Conservation (phyloP, 2,888 invertebrate species). For the Tenthredo amoena region DNA sequence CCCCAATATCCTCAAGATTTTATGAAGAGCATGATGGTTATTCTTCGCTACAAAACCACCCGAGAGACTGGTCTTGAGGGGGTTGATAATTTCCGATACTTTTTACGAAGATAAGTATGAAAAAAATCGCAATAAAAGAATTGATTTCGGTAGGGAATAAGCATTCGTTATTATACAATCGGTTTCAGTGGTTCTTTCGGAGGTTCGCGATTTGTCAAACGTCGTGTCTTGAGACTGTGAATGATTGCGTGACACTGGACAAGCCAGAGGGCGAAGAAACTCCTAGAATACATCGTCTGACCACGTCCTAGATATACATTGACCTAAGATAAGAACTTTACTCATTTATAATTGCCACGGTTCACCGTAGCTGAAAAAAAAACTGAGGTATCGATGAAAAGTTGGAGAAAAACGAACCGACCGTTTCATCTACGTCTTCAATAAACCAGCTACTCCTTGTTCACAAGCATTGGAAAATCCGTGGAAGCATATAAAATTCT, state of each 20-base stretch:
- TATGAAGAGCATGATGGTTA: neutral
- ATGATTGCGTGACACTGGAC: slow-evolving; percentile 21
- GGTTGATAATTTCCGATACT: neutral
- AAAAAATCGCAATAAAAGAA: neutral
- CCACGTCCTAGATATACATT: neutral
- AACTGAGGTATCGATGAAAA: neutral
- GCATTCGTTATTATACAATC: neutral
- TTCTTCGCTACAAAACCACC: neutral
- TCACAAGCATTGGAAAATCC: neutral
- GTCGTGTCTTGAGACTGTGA: slow-evolving; percentile 35
- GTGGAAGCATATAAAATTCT: neutral
- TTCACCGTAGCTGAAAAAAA: neutral
- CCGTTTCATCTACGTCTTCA: neutral
- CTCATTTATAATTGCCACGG: slow-evolving; percentile 6
- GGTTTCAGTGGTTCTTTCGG: slow-evolving; percentile 4
- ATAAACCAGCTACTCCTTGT: neutral
- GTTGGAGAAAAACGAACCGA: neutral
- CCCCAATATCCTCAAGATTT: neutral
- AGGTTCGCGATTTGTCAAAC: slow-evolving; percentile 26
- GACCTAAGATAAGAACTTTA: neutral
- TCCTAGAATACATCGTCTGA: neutral
- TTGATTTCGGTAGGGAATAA: neutral
- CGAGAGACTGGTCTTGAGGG: neutral
- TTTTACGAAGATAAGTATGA: neutral
- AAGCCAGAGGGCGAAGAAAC: slow-evolving; percentile 1